A percentile compares a stretch with the other conserved stretches of the same genome.
phyloP scores from a whole-genome alignment of 2,888 invertebrate species.

The Cremastinae sp. region DNA sequence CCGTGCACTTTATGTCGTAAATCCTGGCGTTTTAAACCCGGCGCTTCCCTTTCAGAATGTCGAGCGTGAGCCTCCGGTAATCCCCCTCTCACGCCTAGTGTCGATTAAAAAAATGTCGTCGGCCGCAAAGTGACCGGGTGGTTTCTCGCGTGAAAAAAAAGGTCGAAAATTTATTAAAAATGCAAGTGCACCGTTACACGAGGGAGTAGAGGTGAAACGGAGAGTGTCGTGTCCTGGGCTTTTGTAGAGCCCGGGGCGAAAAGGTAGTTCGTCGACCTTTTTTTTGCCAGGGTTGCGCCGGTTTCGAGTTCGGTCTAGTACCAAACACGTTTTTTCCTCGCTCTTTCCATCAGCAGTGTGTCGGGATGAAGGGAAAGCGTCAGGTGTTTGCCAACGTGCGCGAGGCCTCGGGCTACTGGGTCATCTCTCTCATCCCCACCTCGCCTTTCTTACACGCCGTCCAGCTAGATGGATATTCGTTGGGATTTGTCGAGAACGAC shows the following conservation, averaged over 20 bases:
- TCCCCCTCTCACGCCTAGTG: slow-evolving; percentile 5
- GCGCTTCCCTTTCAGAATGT: not conserved
- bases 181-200: slow-evolving; percentile 15
- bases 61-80: not conserved
- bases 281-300: slow-evolving; percentile 16
- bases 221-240: slow-evolving; percentile 40
- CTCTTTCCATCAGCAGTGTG: slow-evolving; percentile 12
- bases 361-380: slow-evolving; percentile 59
- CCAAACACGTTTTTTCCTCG: slow-evolving; percentile 46
- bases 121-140: slow-evolving; percentile 30
- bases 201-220: not conserved
- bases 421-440: slow-evolving; percentile 19
- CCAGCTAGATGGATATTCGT: slow-evolving; percentile 52
- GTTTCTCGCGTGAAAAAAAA: not conserved
- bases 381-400: slow-evolving; percentile 64
- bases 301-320: slow-evolving; percentile 39
- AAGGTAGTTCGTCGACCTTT: slow-evolving; percentile 65
- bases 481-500: slow-evolving; percentile 48
- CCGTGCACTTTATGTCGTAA: no score
- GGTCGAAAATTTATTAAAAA: slow-evolving; percentile 45
- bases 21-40: not conserved
- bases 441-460: not conserved
- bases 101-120: slow-evolving; percentile 1
- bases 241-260: slow-evolving; percentile 25
- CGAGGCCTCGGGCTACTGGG: slow-evolving; percentile 49